Evolutionary conservation across 1,140 invertebrate genomes (phyloP), one percentile per base, ranked within the genome.

Genomic region (Arctopsyche grandis): DNA sequence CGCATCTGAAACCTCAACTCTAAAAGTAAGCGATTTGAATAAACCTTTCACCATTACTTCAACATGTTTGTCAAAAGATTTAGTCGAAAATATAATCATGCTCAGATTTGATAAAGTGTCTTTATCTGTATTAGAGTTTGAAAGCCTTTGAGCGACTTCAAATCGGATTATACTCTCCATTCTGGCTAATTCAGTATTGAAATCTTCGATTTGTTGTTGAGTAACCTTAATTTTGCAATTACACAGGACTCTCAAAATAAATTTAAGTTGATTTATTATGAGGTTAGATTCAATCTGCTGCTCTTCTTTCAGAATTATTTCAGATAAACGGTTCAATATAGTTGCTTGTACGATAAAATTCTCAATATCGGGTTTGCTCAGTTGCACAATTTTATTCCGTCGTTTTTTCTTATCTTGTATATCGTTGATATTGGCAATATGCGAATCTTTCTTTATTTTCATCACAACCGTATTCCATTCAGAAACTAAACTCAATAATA

Each of bases 1-100:
- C 84, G 94, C 93, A 52, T 85, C 77, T 21, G 87, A 5, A 85
- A 87, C 1, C 92, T 85, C 7, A 77, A 26, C 66, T 14, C 5
- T 0, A 4, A 9, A 0, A 4, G 16, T 12, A 10, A 43, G 26
- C 1, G 58, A 1, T 7, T 21, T 46, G 12, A 56, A 60, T 14
- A 69, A 12, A 5, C 56, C 19, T 12, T 58, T 9, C 5, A 75
- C 63, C 22, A 19, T 38, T 16, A 69, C 44, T 58, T 70, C 58
- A 46, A 69, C 52, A 16, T 52, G 56, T 38, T 4, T 1, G 21
- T 63, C 58, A 73, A 80, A 77, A 46, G 19, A 22, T 74, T 58
- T n/a, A 21, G 19, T 46, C 5, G 44, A 48, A 56, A 56, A 46
- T 21, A 48, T 12, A n/a, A 48, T 3, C 4, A 5, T 7, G 19